Conservation (phyloP, 2,797 vertebrate genomes). For the Sitta carolinensis region DNA sequence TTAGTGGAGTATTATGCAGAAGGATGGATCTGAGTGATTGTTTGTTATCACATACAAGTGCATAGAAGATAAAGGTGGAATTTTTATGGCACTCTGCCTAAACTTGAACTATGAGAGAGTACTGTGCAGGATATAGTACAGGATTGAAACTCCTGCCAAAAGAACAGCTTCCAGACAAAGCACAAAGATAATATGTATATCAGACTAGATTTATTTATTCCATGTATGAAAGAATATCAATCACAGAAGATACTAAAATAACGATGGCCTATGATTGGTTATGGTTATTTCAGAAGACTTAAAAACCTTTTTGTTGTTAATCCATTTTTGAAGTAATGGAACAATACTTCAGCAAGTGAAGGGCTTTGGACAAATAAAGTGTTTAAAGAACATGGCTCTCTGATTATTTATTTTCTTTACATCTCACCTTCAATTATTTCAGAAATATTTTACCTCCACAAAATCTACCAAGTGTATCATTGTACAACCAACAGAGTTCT, state of each 20-base stretch:
- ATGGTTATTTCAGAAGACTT: neutral
- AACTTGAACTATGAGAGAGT: neutral
- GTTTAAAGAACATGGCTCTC: neutral
- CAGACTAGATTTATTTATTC: neutral
- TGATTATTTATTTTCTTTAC: neutral
- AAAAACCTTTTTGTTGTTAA: neutral
- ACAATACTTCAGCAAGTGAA: neutral
- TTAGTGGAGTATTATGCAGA: neutral
- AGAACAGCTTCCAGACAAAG: neutral
- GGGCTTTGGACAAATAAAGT: neutral
- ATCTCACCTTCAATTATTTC: neutral
- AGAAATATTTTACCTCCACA: neutral
- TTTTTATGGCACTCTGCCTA: neutral
- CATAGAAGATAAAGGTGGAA: neutral
- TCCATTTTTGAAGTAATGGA: neutral
- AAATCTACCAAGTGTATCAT: neutral
- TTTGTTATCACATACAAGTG: neutral
- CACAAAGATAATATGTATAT: neutral
- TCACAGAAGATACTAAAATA: neutral
- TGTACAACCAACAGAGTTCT: neutral
- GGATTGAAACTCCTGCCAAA: neutral
- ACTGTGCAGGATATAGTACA: neutral
- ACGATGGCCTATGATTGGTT: neutral
- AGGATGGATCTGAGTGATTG: neutral
- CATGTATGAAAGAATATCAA: neutral